phyloP scores from a whole-genome alignment of 1,140 invertebrate species.

The Drosophila pseudoobscura region DNA sequence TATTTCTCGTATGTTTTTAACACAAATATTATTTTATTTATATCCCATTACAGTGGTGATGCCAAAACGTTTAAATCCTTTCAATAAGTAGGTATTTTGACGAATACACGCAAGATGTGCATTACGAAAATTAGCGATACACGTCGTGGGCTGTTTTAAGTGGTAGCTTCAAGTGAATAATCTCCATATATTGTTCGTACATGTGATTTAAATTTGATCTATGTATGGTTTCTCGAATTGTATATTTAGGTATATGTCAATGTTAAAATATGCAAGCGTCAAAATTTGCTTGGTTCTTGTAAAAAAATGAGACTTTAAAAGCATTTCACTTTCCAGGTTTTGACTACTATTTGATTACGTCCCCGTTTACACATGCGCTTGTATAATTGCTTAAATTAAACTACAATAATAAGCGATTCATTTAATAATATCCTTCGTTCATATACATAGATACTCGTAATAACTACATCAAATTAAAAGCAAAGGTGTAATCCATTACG shows the following conservation, averaged over 20 bases:
- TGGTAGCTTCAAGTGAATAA: conserved; percentile 36
- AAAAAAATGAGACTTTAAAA: conserved; percentile 82
- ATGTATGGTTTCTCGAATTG: conserved; percentile 56
- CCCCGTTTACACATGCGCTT: conserved; percentile 54
- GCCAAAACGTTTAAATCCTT: conserved; percentile 66
- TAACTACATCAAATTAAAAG: conserved; percentile 77
- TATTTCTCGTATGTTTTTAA: conserved; percentile 73
- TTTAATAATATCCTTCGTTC: conserved; percentile 70
- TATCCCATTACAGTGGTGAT: conserved; percentile 64
- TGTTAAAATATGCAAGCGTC: conserved; percentile 79
- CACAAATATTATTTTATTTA: conserved; percentile 73
- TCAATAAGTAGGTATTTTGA: conserved; percentile 56
- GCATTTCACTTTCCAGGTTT: conserved; percentile 77
- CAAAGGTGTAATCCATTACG: conserved; percentile 53
- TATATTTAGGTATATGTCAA: conserved; percentile 71
- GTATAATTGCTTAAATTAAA: conserved; percentile 82
- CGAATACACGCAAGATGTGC: conserved; percentile 65
- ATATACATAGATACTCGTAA: conserved; percentile 53
- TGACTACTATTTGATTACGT: conserved; percentile 62
- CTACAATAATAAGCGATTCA: conserved; percentile 79
- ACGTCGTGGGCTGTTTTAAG: conserved; percentile 43
- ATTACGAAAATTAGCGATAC: conserved; percentile 71
- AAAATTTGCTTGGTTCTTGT: conserved; percentile 80
- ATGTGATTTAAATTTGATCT: conserved; percentile 71
- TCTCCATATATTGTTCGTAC: conserved; percentile 44